Evolutionary conservation across 2,888 invertebrate genomes (phyloP).

Genomic region (Clanis bilineata): DNA sequence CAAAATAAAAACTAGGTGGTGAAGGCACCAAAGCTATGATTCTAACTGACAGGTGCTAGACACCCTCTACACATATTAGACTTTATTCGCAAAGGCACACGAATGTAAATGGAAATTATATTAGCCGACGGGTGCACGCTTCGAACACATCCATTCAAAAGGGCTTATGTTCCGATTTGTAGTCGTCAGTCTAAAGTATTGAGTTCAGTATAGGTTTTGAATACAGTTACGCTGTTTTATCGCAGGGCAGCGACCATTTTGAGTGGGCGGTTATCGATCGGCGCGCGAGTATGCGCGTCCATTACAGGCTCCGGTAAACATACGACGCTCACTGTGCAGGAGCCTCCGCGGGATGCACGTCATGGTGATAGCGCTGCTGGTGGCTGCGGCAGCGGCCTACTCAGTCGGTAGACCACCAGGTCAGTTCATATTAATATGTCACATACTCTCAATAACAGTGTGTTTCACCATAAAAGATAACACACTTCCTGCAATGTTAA

Average conservation of each 20-base stretch:
- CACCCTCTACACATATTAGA: conserved; percentile 23
- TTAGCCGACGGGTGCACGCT: conserved; percentile 26
- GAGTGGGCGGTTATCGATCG: conserved; percentile 79
- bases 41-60: conserved; percentile 21
- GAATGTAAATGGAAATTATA: conserved; percentile 31
- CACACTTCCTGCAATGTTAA: conserved; percentile 8
- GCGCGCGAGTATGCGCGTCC: conserved; percentile 61
- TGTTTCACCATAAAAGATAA: conserved; percentile 11
- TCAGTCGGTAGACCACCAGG: conserved; percentile 56
- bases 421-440: conserved; percentile 39
- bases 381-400: conserved; percentile 50
- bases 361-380: conserved; percentile 44
- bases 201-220: background rate
- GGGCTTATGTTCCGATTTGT: background rate
- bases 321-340: conserved; percentile 38
- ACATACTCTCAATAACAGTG: conserved; percentile 16
- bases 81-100: conserved; percentile 31
- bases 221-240: conserved; percentile 36
- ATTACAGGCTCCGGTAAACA: conserved; percentile 51
- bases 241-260: conserved; percentile 37
- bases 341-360: conserved; percentile 48
- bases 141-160: background rate
- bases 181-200: background rate
- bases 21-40: no score
- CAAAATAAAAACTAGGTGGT: no score